These are phyloP conservation scores for Aleiodes alternator DNA, from an alignment of 2,888 invertebrate species.

Conservation along the genomic window DNA sequence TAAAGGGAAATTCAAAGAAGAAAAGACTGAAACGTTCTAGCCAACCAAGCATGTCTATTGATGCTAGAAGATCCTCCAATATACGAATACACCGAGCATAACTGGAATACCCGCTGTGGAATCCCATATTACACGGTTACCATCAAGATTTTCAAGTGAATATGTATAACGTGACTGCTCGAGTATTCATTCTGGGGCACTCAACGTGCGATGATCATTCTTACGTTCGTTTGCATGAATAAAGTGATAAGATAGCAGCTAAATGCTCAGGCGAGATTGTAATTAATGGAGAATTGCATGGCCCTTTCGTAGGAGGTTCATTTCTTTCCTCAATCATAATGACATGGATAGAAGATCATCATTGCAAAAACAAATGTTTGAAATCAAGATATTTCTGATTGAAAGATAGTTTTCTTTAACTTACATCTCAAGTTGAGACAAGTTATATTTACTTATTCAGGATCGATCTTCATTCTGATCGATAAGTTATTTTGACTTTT, in stretches of 20 bases:
- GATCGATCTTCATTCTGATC: no score
- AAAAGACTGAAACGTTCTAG: conserved; percentile 14
- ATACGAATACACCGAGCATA: conserved; percentile 77
- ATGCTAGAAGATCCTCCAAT: conserved; percentile 52
- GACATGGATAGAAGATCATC: no score
- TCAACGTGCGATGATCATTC: conserved; percentile 16
- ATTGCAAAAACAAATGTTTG: no score
- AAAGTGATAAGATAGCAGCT: not conserved
- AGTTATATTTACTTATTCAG: no score
- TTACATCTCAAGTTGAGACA: no score
- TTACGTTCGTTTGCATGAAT: conserved; percentile 1
- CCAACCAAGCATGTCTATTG: conserved; percentile 35
- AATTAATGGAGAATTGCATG: not conserved
- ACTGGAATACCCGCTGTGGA: conserved; percentile 62
- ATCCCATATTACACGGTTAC: conserved; percentile 59
- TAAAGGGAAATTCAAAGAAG: not conserved
- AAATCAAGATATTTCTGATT: no score
- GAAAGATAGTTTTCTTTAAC: no score
- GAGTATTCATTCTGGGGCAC: conserved; percentile 8
- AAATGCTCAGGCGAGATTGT: conserved; percentile 5
- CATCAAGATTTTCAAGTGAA: conserved; percentile 74
- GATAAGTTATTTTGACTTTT: no score
- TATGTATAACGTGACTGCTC: conserved; percentile 72
- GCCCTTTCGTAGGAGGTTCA: no score
- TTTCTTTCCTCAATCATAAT: no score